These are phyloP conservation scores for Teleiodes luculella DNA, from an alignment of 2,888 invertebrate genomes.

Conservation along the genomic window DNA sequence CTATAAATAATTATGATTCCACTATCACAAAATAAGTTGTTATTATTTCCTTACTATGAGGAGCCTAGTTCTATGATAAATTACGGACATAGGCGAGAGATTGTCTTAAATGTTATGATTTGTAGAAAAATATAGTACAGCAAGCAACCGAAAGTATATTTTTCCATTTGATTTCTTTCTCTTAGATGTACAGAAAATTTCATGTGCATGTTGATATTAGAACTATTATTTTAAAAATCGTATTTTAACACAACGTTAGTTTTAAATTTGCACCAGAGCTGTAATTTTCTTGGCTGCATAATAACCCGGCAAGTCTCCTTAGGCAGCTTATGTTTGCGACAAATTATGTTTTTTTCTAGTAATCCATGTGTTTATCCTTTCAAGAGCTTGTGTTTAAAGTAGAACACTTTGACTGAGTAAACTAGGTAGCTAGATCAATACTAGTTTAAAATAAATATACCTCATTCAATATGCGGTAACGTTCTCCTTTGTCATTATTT, in stretches of 20 bases:
- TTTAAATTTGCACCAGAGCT: slow-evolving; percentile 1
- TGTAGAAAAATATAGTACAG: no score
- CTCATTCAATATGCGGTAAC: background rate
- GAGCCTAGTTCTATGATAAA: no score
- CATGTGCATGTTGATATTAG: background rate
- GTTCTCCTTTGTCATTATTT: no score
- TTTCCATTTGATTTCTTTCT: no score
- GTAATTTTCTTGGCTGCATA: slow-evolving; percentile 6
- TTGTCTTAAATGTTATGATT: no score
- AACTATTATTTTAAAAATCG: background rate
- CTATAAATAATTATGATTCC: no score
- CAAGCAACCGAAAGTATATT: no score
- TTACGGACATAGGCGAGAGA: no score
- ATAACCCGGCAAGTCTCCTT: slow-evolving; percentile 1
- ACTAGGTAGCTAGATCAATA: slow-evolving; percentile 3
- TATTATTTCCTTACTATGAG: no score
- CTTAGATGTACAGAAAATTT: background rate
- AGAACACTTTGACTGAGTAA: background rate
- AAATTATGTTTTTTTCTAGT: background rate
- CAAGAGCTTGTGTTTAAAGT: background rate
- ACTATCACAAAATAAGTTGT: no score
- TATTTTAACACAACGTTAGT: slow-evolving; percentile 3
- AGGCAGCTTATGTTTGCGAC: background rate
- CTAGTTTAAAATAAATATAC: background rate
- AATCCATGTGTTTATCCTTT: background rate